A percentile compares a stretch with the other conserved stretches of the same genome.
Conservation (phyloP, 2,888 invertebrate species). For the Apamea anceps region DNA sequence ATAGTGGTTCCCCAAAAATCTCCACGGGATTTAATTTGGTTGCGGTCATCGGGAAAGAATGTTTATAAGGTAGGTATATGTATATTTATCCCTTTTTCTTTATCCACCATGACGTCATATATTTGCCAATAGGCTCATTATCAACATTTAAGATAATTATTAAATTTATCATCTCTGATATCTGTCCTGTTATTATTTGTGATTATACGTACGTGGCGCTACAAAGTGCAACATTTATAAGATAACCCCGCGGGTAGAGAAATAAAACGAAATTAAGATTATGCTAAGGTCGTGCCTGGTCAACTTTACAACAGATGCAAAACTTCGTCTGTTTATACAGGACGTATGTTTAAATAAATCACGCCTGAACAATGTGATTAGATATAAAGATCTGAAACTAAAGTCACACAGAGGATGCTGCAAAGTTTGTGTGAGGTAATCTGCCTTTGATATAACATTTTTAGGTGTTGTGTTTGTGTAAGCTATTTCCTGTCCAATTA, state of each 20-base stretch:
- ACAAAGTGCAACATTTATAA: constrained; percentile 29
- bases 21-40: not conserved
- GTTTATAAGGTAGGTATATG: not conserved
- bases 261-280: constrained; percentile 57
- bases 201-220: constrained; percentile 32
- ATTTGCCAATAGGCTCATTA: not conserved
- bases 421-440: constrained; percentile 2
- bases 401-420: not conserved
- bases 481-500: not conserved
- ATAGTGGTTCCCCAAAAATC: not conserved
- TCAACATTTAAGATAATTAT: constrained; percentile 29
- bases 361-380: constrained; percentile 21
- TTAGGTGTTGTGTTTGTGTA: not conserved
- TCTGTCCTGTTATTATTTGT: constrained; percentile 25
- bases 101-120: constrained; percentile 11
- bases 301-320: constrained; percentile 29
- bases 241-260: constrained; percentile 55
- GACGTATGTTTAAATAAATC: constrained; percentile 27
- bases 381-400: constrained; percentile 3
- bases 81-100: not conserved
- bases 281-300: constrained; percentile 46
- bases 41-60: not conserved
- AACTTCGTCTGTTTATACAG: constrained; percentile 29
- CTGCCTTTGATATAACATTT: not conserved
- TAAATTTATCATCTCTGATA: constrained; percentile 22